Base-by-base conservation (phyloP, 1,140 invertebrate genomes). In the Elymnias hypermnestra region DNA sequence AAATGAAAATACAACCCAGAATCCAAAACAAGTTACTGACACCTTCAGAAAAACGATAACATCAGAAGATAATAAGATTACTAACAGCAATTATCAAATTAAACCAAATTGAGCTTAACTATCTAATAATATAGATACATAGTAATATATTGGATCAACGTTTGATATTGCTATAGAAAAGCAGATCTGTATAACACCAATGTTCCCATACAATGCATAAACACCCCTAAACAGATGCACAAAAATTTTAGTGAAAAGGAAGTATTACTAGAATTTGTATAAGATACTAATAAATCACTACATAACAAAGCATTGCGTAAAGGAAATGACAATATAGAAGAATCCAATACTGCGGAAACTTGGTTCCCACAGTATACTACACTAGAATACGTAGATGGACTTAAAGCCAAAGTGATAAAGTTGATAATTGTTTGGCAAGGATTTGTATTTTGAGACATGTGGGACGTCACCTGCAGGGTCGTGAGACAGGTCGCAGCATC, bases 401-500 rank as follows among this genome's bases (percentile, higher is more conserved):
- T 37, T 31, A 58, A 44, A 1, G 9, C 2, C 7, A 13, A 29
- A 29, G 9, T 0, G 2, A 13, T 12, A 13, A 29, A 29, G 10
- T 4, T 29, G 10, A 2, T 12, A 29, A 1, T 44, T n/a, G 0
- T 5, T 3, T 19, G n/a, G 7, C 13, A 9, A 9, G 5, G 40
- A 42, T 49, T 35, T 10, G 18, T 28, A 23, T 31, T 12, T 31
- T 9, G 37, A 57, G 42, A 59, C 57, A 65, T 57, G 56, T 63
- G 57, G 48, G 51, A 53, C 62, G 72, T 74, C 75, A 82, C 71
- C 71, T 76, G 72, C 64, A 46, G 71, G 75, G 70, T 76, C 78
- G 73, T 77, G 70, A 57, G 74, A 77, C 67, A 74, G 76, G 76
- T 77, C 75, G 58, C 56, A 63, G 57, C 70, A 79, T 82, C 74